Evolutionary conservation across 2,113 vertebrate species (phyloP), one percentile per base, ranked within the genome.

Genomic region (Sapajus apella): DNA sequence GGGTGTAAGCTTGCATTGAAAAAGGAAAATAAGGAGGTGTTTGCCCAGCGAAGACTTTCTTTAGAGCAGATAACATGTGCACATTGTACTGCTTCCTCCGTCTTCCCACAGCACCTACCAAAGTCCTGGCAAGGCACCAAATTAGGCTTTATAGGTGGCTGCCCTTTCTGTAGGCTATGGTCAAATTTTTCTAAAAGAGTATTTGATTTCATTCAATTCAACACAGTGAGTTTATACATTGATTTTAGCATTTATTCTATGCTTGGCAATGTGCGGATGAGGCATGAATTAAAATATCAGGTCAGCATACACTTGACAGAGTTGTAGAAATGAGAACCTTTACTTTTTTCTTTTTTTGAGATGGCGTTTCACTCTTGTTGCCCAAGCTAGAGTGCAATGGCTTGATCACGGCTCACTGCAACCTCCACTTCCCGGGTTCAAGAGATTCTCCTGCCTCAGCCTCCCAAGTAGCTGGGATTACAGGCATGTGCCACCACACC

Each of bases 131-230:
- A 84, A 85, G 40, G 23, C 76, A 52, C 40, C 80, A 35, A 76
- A 72, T 80, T 75, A 43, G 64, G 23, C 47, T 27, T 27, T 68
- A 14, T 50, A n/a, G 55, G 16, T 88, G n/a, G 27, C 30, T 56
- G 32, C 43, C 32, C 47, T 68, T 96, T 84, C 73, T 52, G 75
- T 25, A 92, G 56, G 47, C 30, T 56, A 6, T 37, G 30, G 45
- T 93, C 90, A 47, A n/a, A 55, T 75, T 35, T 68, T 95, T 88
- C 20, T 82, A 55, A 82, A 90, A 93, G 32, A 90, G n/a, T 27
- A 75, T 87, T 70, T 88, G 23, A 96, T 72, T 77, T 73, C 18
- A 79, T 88, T 82, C 40, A 90, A 30, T 23, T 83, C 47, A 90
- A 64, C 7, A 20, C 18, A 73, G 3, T 85, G 76, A 89, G 35